phyloP scores from a whole-genome alignment of 2,113 vertebrate species.

The Rhinolophus ferrumequinum region DNA sequence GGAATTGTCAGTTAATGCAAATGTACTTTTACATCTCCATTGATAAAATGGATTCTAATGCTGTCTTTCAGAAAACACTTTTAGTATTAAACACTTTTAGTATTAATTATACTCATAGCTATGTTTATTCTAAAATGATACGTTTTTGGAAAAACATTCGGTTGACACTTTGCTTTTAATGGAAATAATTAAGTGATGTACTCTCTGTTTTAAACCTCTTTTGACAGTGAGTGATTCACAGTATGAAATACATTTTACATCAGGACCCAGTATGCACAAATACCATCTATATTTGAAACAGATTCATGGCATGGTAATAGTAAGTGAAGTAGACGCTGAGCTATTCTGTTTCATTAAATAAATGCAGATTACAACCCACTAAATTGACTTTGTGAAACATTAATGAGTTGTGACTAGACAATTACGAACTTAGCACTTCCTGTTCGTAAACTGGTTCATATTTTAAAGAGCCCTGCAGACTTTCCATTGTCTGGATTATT shows the following conservation, averaged over 20 bases:
- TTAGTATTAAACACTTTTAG: background rate
- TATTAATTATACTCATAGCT: background rate
- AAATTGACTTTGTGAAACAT: background rate
- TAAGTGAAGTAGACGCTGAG: background rate
- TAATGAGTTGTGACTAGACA: background rate
- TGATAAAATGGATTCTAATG: background rate
- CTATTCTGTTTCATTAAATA: background rate
- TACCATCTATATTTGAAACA: background rate
- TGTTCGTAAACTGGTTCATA: background rate
- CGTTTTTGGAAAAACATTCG: constrained; percentile 10
- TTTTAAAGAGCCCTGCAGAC: background rate
- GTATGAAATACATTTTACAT: background rate
- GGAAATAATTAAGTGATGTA: background rate
- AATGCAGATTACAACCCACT: background rate
- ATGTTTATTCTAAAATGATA: background rate
- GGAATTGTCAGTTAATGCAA: background rate
- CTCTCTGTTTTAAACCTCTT: background rate
- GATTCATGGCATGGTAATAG: background rate
- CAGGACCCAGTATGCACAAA: background rate
- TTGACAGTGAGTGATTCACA: background rate
- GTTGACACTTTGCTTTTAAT: background rate
- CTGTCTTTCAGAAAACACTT: background rate
- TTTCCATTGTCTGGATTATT: background rate
- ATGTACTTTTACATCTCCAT: background rate
- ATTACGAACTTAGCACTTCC: background rate